A percentile compares a stretch with the other conserved stretches of the same genome.
phyloP scores from a whole-genome alignment of 2,888 invertebrate genomes.

The Schizaphis graminum region DNA sequence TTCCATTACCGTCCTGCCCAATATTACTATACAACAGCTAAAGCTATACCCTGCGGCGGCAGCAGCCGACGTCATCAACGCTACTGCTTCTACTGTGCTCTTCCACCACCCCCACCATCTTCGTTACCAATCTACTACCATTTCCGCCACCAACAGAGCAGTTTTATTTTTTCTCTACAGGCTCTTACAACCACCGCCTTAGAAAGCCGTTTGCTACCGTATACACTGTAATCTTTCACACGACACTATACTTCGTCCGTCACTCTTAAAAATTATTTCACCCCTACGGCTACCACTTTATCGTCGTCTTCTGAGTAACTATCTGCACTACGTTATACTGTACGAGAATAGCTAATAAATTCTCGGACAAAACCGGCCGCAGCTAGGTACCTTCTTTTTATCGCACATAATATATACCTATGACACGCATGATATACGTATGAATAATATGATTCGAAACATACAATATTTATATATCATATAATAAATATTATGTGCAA shows the following conservation, averaged over 20 bases:
- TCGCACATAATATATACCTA: background rate
- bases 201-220: constrained; percentile 10
- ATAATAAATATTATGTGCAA: background rate
- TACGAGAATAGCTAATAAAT: background rate
- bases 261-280: background rate
- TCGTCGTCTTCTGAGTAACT: background rate
- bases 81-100: constrained; percentile 63
- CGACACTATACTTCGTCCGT: background rate
- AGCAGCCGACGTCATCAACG: constrained; percentile 57
- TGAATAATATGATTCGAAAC: background rate
- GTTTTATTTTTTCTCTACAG: constrained; percentile 28
- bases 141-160: constrained; percentile 66
- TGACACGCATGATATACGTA: no score
- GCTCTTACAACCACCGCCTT: background rate
- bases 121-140: constrained; percentile 68
- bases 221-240: background rate
- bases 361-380: background rate
- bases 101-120: constrained; percentile 67
- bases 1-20: constrained; percentile 55
- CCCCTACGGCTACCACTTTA: background rate
- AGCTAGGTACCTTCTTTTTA: background rate
- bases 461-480: background rate
- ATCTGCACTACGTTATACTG: background rate
- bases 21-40: constrained; percentile 40
- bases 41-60: constrained; percentile 57